These are phyloP conservation scores for Orgyia antiqua DNA, from an alignment of 2,888 invertebrate species.

Conservation along the genomic window DNA sequence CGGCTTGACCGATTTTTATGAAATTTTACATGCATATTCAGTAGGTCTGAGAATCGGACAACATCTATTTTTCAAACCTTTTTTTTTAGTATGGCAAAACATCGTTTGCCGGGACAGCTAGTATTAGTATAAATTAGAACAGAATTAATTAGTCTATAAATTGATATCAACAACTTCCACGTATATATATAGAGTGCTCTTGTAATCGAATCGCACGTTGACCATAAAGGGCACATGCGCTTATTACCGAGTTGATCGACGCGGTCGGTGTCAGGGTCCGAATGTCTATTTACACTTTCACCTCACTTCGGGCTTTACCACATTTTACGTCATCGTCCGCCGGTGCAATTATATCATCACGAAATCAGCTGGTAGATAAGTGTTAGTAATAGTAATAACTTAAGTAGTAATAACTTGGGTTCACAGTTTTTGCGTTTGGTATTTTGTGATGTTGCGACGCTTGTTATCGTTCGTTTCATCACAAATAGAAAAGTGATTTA, in stretches of 20 bases:
- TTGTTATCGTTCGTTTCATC: constrained; percentile 28
- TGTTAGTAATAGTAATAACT: constrained; percentile 47
- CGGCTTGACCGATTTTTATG: no score
- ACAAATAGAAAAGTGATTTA: constrained; percentile 24
- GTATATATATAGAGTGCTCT: not conserved
- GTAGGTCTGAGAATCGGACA: no score
- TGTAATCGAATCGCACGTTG: constrained; percentile 12
- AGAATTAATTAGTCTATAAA: no score
- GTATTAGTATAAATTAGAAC: no score
- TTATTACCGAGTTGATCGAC: constrained; percentile 16
- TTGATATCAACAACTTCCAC: no score
- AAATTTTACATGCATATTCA: no score
- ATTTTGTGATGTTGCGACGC: constrained; percentile 26
- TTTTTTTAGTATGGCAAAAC: no score
- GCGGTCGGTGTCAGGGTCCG: constrained; percentile 43
- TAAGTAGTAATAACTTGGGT: constrained; percentile 31
- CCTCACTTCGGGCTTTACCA: constrained; percentile 48
- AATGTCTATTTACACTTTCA: constrained; percentile 61
- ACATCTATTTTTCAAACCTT: no score
- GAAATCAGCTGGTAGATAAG: constrained; percentile 56
- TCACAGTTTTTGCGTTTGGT: constrained; percentile 32
- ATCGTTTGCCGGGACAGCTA: no score
- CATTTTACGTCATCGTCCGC: constrained; percentile 53
- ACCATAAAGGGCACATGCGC: constrained; percentile 13
- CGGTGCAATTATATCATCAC: constrained; percentile 62